Evolutionary conservation across 2,113 vertebrate species (phyloP), one percentile per base, ranked within the genome.

Genomic region (Perca fluviatilis): DNA sequence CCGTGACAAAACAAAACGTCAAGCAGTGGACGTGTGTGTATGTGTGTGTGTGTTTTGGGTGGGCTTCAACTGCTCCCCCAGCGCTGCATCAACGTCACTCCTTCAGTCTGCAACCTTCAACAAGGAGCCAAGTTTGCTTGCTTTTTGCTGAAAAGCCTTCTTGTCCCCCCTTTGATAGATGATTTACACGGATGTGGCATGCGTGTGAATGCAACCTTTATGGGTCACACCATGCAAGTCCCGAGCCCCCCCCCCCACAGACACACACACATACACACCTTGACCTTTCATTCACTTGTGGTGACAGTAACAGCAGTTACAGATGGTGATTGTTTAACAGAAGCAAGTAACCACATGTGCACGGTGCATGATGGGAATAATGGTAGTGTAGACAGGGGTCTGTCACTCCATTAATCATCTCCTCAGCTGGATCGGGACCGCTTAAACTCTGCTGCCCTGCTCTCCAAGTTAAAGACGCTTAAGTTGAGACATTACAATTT

Each of bases 1-100:
- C 83, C 82, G 88, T 93, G 94, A 95, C 91, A 92, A 91, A 95
- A 95, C 83, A 90, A 78, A 89, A 84, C 3, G 92, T 94, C 86
- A 90, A 84, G 73, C 77, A 43, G 75, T 84, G 91, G 94, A 90
- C 79, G 51, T 53, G 61, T 62, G 58, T 74, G 74, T 76, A 54
- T 79, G 75, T 66, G 53, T 46, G 58, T 74, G 74, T 76, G 60
- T 79, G 75, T 74, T 79, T 89, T 82, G 82, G 89, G 89, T 89
- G 91, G 91, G 85, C 85, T 89, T 77, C 74, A 73, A 46, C 58
- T 53, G 49, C 74, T 76, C 79, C n/a, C 23, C 65, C 40, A 49
- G 66, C 79, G 25, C 72, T 74, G 79, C 84, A 82, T 87, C 84
- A 82, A 85, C 70, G 58, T 89, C 79, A 84, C 87, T 74, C 61